phyloP scores from a whole-genome alignment of 2,113 vertebrate species.

The Nycticryphes semicollaris region DNA sequence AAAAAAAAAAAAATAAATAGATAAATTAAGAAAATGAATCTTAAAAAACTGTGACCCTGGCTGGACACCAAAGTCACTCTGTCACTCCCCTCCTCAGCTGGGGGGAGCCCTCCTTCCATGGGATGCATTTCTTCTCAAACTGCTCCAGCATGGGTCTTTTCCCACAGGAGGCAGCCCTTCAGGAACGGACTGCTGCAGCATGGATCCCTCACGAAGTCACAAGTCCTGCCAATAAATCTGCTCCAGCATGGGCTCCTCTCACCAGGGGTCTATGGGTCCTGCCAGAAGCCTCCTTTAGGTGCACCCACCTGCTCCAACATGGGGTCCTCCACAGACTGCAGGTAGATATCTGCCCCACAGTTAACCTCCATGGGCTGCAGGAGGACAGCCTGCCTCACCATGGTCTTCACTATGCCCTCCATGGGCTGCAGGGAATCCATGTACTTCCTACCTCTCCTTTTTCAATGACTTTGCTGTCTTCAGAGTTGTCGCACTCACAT shows the following conservation, averaged over 20 bases:
- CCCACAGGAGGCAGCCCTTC: neutral
- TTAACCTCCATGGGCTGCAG: neutral
- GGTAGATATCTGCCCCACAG: neutral
- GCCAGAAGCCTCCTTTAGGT: no score
- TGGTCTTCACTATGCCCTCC: neutral
- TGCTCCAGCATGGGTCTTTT: accelerated
- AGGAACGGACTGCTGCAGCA: neutral
- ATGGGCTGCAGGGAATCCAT: neutral
- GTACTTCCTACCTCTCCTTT: neutral
- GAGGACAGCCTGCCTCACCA: neutral
- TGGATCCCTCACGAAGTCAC: neutral
- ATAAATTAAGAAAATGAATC: neutral
- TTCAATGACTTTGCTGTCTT: neutral
- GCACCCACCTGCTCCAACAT: no score
- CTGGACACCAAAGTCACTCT: neutral
- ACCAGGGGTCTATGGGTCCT: neutral
- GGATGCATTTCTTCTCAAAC: no score
- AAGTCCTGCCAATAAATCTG: neutral
- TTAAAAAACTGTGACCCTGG: neutral
- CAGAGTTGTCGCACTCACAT: neutral
- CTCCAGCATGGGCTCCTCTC: accelerated
- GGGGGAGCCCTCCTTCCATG: no score
- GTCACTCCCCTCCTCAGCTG: neutral
- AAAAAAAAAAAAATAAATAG: neutral
- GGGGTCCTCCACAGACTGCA: neutral